These are phyloP conservation scores for Plectus sambesii DNA, from an alignment of 1,140 invertebrate species.

Conservation along the genomic window DNA sequence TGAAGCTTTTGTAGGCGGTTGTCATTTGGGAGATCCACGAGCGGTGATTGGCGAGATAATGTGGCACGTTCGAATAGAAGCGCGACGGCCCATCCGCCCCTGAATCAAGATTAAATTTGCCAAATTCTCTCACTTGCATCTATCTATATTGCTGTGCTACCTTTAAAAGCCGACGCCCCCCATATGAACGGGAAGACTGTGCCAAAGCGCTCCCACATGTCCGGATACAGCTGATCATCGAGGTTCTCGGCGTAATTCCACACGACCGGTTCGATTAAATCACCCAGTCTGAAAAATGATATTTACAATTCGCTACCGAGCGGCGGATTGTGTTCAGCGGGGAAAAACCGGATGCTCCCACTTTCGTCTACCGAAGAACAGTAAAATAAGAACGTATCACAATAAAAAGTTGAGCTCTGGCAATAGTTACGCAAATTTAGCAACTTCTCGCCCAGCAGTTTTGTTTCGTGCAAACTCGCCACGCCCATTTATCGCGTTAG, in stretches of 20 bases:
- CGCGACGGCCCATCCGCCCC: slow-evolving; percentile 9
- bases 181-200: slow-evolving; percentile 21
- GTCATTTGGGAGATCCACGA: no score
- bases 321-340: no score
- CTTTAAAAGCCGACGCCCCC: slow-evolving; percentile 24
- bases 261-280: slow-evolving; percentile 21
- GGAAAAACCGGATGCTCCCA: no score
- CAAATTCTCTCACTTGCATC: slow-evolving; percentile 15
- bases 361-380: slow-evolving; percentile 14
- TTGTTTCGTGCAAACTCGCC: slow-evolving; percentile 3
- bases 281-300: no score
- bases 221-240: slow-evolving; percentile 1
- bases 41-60: no score
- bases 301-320: no score
- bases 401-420: slow-evolving; percentile 17
- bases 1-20: no score
- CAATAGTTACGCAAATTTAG: slow-evolving; percentile 2
- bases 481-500: no score
- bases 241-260: slow-evolving; percentile 26
- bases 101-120: slow-evolving; percentile 17
- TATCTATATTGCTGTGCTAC: slow-evolving; percentile 18
- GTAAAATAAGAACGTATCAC: slow-evolving; percentile 21
- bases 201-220: slow-evolving; percentile 11
- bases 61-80: not conserved
- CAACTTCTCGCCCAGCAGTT: not conserved